Conservation (phyloP, 2,888 invertebrate species). For the Harmothoe impar region DNA sequence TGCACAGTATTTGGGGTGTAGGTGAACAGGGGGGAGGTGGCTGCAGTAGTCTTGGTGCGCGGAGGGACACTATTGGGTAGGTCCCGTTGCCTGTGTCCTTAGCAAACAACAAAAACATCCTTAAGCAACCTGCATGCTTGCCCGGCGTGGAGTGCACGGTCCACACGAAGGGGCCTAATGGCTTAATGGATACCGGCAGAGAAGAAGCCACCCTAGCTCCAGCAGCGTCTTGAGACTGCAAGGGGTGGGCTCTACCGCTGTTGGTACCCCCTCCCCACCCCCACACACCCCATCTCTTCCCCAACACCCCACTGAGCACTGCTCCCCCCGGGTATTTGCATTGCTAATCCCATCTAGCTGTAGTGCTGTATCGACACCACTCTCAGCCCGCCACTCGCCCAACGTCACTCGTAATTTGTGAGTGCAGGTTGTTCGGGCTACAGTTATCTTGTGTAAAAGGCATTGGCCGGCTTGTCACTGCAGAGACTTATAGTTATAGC, state of each 20-base stretch:
- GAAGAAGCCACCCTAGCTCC: conserved; percentile 21
- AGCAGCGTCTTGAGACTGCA: background rate
- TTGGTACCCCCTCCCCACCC: no score
- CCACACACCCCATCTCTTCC: no score
- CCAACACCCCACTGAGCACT: background rate
- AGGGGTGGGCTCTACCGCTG: no score
- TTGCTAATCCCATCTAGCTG: conserved; percentile 28
- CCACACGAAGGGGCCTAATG: conserved; percentile 15
- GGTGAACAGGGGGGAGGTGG: background rate
- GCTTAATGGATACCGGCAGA: conserved; percentile 4
- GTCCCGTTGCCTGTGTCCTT: conserved; percentile 19
- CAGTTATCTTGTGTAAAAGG: conserved; percentile 38
- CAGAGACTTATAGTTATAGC: background rate
- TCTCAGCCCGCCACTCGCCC: background rate
- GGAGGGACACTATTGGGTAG: conserved; percentile 3
- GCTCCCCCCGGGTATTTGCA: conserved; percentile 28
- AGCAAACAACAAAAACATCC: conserved; percentile 18
- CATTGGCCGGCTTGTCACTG: conserved; percentile 12
- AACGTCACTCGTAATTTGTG: background rate
- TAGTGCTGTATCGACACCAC: background rate
- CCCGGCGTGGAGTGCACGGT: background rate
- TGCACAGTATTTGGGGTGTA: background rate
- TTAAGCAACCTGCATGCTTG: conserved; percentile 34
- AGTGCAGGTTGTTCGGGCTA: background rate
- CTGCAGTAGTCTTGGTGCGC: background rate